Evolutionary conservation across 2,113 vertebrate genomes (phyloP).

Genomic region (Eurystomus gularis): DNA sequence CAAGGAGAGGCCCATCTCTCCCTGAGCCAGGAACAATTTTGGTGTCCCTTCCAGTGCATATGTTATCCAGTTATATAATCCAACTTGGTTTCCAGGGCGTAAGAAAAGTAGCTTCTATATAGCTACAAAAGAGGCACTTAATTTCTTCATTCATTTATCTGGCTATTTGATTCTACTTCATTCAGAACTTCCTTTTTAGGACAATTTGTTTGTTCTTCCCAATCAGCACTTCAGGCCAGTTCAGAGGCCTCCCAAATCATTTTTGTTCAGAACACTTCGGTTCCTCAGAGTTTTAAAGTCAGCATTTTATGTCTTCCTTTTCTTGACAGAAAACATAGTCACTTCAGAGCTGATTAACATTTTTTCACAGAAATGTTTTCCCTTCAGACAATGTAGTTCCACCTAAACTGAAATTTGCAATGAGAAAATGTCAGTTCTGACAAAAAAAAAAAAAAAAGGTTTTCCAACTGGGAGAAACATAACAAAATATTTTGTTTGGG

Average conservation of each 20-base stretch:
- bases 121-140: background rate
- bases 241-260: background rate
- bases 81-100: background rate
- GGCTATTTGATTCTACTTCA: background rate
- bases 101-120: background rate
- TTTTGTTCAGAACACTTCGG: background rate
- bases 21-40: background rate
- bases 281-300: background rate
- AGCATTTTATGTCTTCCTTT: conserved; percentile 10
- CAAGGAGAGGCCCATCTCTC: background rate
- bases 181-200: background rate
- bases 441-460: background rate
- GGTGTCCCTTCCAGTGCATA: background rate
- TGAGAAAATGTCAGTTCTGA: conserved; percentile 9
- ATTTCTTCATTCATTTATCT: background rate
- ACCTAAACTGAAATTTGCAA: conserved; percentile 50
- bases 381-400: conserved; percentile 29
- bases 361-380: conserved; percentile 42
- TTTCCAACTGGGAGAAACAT: conserved; percentile 8
- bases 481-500: conserved; percentile 51
- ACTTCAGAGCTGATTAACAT: conserved; percentile 41
- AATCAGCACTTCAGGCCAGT: background rate
- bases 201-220: background rate
- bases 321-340: conserved; percentile 15
- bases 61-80: background rate